Evolutionary conservation across 2,113 vertebrate genomes (phyloP).

Genomic region (Dinomys branickii): DNA sequence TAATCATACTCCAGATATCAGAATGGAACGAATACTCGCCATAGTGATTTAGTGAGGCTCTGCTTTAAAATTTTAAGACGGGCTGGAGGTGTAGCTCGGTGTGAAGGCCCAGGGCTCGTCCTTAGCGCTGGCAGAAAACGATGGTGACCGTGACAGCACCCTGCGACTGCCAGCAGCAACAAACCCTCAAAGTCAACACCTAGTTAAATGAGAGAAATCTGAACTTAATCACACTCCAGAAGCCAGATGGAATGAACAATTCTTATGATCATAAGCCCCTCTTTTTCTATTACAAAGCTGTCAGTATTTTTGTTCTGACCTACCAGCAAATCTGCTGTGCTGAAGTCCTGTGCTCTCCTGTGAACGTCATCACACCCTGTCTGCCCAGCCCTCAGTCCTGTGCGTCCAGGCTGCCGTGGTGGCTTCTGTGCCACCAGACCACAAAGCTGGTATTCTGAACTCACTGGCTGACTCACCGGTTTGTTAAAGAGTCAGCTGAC

Average conservation of each 20-base stretch:
- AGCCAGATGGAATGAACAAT: not conserved
- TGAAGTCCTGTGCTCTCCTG: not conserved
- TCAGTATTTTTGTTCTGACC: not conserved
- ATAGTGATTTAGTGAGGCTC: not conserved
- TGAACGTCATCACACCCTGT: not conserved
- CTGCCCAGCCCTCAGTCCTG: too few species aligned
- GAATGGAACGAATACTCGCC: not conserved
- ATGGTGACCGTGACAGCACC: not conserved
- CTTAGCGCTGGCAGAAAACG: not conserved
- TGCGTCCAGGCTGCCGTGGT: not conserved
- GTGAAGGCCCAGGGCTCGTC: not conserved
- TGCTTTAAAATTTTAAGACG: not conserved
- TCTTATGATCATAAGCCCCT: not conserved
- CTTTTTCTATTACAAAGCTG: not conserved
- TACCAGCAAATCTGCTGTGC: not conserved
- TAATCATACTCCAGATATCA: slow-evolving; percentile 29
- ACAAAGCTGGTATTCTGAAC: not conserved
- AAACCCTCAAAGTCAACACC: not conserved
- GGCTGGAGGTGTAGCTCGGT: not conserved
- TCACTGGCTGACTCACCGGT: not conserved
- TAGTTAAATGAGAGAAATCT: slow-evolving; percentile 47
- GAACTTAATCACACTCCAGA: slow-evolving; percentile 30
- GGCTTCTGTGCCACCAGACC: not conserved
- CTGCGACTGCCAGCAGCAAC: not conserved
- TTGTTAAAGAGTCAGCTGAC: not conserved